These are phyloP conservation scores for Gryllus bimaculatus DNA, from an alignment of 1,140 invertebrate species.

Conservation along the genomic window DNA sequence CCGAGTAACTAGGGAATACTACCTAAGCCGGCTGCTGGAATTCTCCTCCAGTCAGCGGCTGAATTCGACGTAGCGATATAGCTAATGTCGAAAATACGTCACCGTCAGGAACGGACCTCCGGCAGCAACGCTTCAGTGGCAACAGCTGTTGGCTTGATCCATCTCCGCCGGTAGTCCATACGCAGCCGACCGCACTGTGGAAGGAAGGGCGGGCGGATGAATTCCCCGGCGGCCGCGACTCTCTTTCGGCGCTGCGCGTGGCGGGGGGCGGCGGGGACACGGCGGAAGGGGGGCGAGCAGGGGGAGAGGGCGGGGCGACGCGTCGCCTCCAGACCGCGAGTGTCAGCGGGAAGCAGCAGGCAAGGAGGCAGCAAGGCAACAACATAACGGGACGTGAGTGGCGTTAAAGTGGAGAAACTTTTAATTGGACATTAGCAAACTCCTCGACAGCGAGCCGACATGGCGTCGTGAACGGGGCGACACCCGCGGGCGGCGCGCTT, in stretches of 20 bases:
- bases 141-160: no score
- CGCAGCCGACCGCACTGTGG: no score
- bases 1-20: no score
- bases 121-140: no score
- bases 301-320: no score
- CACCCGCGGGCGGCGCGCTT: background rate
- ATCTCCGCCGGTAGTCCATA: no score
- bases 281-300: background rate
- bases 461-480: background rate
- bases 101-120: no score
- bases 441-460: background rate
- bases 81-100: no score
- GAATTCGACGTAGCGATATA: no score
- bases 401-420: slow-evolving; percentile 1
- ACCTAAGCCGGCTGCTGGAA: no score
- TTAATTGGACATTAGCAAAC: slow-evolving; percentile 1
- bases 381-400: background rate
- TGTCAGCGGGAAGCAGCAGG: background rate
- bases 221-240: background rate
- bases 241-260: background rate
- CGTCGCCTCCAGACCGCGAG: background rate
- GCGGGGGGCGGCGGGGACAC: background rate
- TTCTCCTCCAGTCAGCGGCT: no score
- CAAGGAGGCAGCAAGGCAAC: background rate
- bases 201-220: no score